Base-by-base conservation (phyloP, 1,140 invertebrate species). In the Glossosoma conforme region DNA sequence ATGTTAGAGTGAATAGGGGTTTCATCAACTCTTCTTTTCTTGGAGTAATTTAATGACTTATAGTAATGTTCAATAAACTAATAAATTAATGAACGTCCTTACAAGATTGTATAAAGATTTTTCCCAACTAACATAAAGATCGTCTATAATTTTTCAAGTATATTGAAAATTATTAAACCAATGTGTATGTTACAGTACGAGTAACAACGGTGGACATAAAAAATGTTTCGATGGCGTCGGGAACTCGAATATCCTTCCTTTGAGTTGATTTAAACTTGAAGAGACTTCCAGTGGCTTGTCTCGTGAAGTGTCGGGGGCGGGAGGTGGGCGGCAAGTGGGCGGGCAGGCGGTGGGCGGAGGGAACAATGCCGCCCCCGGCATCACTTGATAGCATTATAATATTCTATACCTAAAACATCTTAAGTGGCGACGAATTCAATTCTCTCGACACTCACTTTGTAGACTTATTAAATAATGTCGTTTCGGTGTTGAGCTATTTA, bases 301-400 rank as follows among this genome's bases (percentile, higher is more conserved):
- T 33, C n/a, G 25, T 28, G 25, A 28, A 28, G n/a, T 28, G 33
- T 13, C 18, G n/a, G 36, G 8, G n/a, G 17, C 9, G 36, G 36
- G n/a, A 38, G 22, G 28, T 30, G 13, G 41, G 24, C 22, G 45
- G 32, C 11, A 30, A 13, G 32, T 20, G 13, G 36, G 45, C 19
- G 18, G 28, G 13, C 28, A 22, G 36, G 15, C 4, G 36, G 36
- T 10, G 36, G 2, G 14, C 8, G 13, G 21, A 20, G 20, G 45
- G 45, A 48, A 46, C 44, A 46, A 46, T 36, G 44, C 44, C 10
- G 33, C 11, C 24, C 18, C 10, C 28, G 21, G 44, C 20, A 37
- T 33, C 44, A 46, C 44, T 46, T 35, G 44, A 46, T 35, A 20
- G 36, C 44, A 46, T 46, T 46, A 46, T 46, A 46, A 38, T 48